phyloP scores from a whole-genome alignment of 2,113 vertebrate species.

The Tricholaema leucomelas region DNA sequence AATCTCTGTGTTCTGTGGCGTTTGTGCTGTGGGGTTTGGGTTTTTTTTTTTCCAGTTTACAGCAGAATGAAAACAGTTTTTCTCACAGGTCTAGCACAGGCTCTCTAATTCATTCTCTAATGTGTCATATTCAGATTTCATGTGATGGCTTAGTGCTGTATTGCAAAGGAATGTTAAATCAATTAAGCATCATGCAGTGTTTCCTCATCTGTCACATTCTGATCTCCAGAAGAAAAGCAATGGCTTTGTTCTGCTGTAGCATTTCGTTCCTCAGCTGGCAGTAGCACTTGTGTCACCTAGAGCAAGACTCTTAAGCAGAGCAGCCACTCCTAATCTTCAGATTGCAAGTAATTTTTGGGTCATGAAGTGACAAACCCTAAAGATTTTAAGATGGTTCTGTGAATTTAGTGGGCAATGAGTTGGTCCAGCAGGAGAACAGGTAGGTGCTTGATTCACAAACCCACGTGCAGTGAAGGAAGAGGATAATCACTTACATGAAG shows the following conservation, averaged over 20 bases:
- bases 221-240: not conserved
- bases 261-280: not conserved
- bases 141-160: not conserved
- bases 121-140: not conserved
- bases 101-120: not conserved
- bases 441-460: not conserved
- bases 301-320: not conserved
- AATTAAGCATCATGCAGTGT: not conserved
- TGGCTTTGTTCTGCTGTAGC: slow-evolving; percentile 13
- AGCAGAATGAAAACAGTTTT: slow-evolving; percentile 8
- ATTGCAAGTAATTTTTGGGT: not conserved
- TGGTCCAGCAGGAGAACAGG: not conserved
- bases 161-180: slow-evolving; percentile 12
- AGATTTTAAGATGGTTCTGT: not conserved
- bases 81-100: not conserved
- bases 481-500: not conserved
- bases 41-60: not conserved
- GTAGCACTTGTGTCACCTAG: not conserved
- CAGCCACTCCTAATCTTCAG: not conserved
- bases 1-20: not conserved
- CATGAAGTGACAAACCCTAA: not conserved
- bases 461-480: not conserved
- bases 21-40: not conserved
- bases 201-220: slow-evolving; percentile 4
- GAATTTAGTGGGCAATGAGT: not conserved